These are phyloP conservation scores for Dastarcus helophoroides DNA, from an alignment of 2,888 invertebrate genomes.

Conservation along the genomic window DNA sequence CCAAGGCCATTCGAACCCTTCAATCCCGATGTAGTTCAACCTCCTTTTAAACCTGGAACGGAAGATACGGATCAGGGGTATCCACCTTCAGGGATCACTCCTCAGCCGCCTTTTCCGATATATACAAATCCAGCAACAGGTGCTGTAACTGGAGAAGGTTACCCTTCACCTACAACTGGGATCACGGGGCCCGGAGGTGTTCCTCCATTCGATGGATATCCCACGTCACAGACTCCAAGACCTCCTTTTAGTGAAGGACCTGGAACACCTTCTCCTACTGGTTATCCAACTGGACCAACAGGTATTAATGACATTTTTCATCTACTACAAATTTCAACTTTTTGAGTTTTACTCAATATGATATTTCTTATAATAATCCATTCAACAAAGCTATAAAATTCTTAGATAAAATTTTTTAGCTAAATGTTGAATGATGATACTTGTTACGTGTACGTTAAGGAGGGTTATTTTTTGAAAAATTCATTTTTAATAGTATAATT, in stretches of 20 bases:
- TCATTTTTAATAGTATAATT: no score
- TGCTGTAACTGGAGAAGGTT: slow-evolving; percentile 17
- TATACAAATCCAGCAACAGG: slow-evolving; percentile 27
- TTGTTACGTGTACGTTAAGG: no score
- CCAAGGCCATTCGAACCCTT: slow-evolving; percentile 58
- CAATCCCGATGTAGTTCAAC: slow-evolving; percentile 16
- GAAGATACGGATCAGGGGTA: no score
- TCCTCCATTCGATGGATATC: slow-evolving; percentile 14
- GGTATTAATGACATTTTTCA: no score
- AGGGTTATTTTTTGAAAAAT: no score
- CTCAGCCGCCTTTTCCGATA: slow-evolving; percentile 30
- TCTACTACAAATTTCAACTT: no score
- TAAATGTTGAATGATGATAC: no score
- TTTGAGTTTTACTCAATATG: no score
- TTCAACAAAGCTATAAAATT: no score
- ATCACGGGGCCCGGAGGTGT: slow-evolving; percentile 11
- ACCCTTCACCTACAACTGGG: slow-evolving; percentile 7
- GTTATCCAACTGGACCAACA: slow-evolving; percentile 13
- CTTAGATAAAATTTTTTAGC: no score
- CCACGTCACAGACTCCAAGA: slow-evolving; percentile 10
- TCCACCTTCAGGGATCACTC: slow-evolving; percentile 30
- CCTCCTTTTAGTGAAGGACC: slow-evolving; percentile 7
- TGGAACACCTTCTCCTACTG: no score
- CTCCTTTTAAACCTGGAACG: slow-evolving; percentile 8
- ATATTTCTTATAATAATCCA: no score